Percentiles rank a stretch among this genome's conserved stretches.
Evolutionary conservation across 2,113 vertebrate genomes (phyloP).

Genomic region (Thymallus thymallus): DNA sequence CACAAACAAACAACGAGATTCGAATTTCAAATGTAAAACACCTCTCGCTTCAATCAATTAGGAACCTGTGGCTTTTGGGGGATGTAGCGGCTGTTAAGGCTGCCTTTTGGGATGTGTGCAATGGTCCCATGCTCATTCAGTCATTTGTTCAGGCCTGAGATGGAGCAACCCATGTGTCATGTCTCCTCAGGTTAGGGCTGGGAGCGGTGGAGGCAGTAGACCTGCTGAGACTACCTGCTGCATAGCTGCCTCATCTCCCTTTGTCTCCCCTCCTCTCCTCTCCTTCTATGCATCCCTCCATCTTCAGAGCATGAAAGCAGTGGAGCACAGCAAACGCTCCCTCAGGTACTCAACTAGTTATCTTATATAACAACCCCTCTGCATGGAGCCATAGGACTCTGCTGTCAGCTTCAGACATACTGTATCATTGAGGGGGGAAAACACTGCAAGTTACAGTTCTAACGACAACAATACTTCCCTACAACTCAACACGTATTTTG

Average conservation of each 20-base stretch:
- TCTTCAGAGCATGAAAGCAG: slow-evolving; percentile 39
- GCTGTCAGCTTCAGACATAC: slow-evolving; percentile 25
- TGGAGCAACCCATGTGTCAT: background rate
- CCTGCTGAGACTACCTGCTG: background rate
- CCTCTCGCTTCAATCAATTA: background rate
- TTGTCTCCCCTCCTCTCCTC: background rate
- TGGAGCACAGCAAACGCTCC: slow-evolving; percentile 45
- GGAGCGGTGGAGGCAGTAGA: background rate
- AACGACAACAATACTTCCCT: too few species aligned
- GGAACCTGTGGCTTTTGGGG: too few species aligned
- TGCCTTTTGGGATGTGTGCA: background rate
- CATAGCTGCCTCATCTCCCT: background rate
- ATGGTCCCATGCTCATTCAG: background rate
- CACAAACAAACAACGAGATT: background rate
- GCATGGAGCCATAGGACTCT: slow-evolving; percentile 26
- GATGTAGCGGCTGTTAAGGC: too few species aligned
- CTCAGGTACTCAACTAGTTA: slow-evolving; percentile 38
- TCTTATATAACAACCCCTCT: slow-evolving; percentile 41
- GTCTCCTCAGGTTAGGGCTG: background rate
- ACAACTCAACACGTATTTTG: too few species aligned
- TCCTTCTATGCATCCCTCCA: background rate
- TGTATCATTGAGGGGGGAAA: too few species aligned
- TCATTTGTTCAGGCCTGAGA: background rate
- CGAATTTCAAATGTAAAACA: background rate
- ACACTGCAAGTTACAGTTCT: too few species aligned